These are phyloP conservation scores for Plemyria rubiginata DNA, from an alignment of 2,888 invertebrate genomes.

Conservation along the genomic window DNA sequence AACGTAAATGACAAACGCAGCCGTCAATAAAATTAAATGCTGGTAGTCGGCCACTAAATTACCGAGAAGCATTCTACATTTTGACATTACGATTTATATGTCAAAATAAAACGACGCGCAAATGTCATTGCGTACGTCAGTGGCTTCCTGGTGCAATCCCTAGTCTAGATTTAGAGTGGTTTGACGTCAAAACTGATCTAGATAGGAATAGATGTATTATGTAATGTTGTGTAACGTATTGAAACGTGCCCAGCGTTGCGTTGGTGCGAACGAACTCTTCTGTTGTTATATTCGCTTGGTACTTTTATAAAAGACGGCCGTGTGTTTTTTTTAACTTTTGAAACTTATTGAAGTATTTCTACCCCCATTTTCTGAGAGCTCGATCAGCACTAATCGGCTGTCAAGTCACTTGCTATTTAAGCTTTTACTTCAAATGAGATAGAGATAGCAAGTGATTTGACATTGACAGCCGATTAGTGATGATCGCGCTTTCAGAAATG, in stretches of 20 bases:
- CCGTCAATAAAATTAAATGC: not conserved
- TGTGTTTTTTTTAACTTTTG: too few species aligned
- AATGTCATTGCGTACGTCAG: conserved; percentile 67
- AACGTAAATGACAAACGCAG: not conserved
- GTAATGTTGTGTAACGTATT: conserved; percentile 32
- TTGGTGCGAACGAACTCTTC: conserved; percentile 18
- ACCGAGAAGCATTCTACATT: conserved; percentile 14
- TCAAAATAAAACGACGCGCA: conserved; percentile 42
- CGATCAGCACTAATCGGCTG: too few species aligned
- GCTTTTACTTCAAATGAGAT: too few species aligned
- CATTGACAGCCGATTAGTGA: too few species aligned
- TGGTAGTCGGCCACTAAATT: conserved; percentile 6
- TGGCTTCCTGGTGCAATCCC: conserved; percentile 64
- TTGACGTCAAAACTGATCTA: conserved; percentile 66
- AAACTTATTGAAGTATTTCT: too few species aligned
- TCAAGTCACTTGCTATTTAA: too few species aligned
- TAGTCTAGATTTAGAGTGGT: conserved; percentile 52
- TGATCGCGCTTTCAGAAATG: too few species aligned
- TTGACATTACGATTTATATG: conserved; percentile 32
- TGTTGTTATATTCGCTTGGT: conserved; percentile 19
- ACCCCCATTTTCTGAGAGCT: too few species aligned
- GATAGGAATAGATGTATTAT: conserved; percentile 51
- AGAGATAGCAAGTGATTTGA: too few species aligned
- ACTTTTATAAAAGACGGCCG: not conserved
- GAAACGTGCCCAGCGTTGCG: conserved; percentile 16